These are phyloP conservation scores for Steatocranus sp. DNA, from an alignment of 2,797 vertebrate species.

Conservation along the genomic window DNA sequence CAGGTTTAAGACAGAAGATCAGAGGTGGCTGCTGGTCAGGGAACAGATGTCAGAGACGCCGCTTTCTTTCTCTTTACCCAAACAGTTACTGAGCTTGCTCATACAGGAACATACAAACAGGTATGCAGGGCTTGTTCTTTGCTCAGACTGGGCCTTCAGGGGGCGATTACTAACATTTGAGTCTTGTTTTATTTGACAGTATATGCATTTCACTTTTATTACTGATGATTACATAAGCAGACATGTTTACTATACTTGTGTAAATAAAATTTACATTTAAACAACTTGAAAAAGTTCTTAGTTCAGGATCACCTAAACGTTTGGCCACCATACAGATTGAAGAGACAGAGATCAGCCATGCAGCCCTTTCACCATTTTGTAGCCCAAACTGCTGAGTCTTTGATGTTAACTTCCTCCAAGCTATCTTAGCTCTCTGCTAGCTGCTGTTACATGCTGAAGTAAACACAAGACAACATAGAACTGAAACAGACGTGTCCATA, in stretches of 20 bases:
- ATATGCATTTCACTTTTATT: background rate
- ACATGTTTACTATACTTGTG: background rate
- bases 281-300: background rate
- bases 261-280: background rate
- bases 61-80: conserved; percentile 86
- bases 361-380: background rate
- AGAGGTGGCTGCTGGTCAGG: conserved; percentile 84
- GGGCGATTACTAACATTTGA: background rate
- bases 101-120: conserved; percentile 79
- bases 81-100: conserved; percentile 81
- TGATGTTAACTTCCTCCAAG: background rate
- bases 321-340: background rate
- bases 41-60: conserved; percentile 89
- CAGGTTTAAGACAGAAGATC: conserved; percentile 84
- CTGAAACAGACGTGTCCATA: background rate
- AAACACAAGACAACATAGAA: background rate
- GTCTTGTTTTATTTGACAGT: background rate
- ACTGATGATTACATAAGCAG: background rate
- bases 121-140: background rate
- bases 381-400: background rate
- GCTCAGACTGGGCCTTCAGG: background rate
- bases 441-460: background rate
- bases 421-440: background rate
- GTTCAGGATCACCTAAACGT: background rate
- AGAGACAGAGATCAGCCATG: background rate